A percentile compares a stretch with the other conserved stretches of the same genome.
phyloP scores from a whole-genome alignment of 2,113 vertebrate species.

The Dipodomys stephensi region DNA sequence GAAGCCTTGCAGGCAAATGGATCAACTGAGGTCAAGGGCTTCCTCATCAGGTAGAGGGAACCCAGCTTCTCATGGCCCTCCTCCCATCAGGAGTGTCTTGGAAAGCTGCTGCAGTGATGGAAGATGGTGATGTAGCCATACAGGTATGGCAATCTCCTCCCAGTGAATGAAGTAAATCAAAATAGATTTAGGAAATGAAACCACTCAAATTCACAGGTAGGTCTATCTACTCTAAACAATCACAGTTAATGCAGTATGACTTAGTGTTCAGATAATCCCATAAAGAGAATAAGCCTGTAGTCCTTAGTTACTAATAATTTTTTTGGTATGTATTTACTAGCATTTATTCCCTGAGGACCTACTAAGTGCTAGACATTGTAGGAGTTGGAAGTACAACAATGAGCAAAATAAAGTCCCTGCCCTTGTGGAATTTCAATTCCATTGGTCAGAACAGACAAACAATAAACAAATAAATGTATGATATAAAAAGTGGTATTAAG shows the following conservation, averaged over 20 bases:
- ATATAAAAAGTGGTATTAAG: not conserved
- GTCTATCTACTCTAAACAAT: not conserved
- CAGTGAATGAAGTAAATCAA: conserved; percentile 2
- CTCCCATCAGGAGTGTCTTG: too few species aligned
- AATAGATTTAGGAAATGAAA: conserved; percentile 56
- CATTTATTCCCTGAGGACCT: not conserved
- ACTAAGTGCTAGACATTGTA: not conserved
- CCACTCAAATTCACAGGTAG: conserved; percentile 40
- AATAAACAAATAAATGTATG: too few species aligned
- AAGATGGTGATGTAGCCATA: not conserved
- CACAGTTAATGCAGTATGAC: not conserved
- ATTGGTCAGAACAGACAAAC: not conserved
- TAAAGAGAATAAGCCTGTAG: not conserved
- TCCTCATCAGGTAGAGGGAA: too few species aligned
- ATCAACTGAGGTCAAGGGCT: too few species aligned
- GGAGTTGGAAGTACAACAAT: not conserved
- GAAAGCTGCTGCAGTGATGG: not conserved
- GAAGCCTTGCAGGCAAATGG: not conserved
- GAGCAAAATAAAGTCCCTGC: conserved; percentile 6
- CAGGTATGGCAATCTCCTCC: not conserved
- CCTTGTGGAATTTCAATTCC: not conserved
- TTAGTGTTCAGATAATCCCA: conserved; percentile 44
- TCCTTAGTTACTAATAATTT: conserved; percentile 29
- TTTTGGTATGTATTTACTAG: conserved; percentile 21
- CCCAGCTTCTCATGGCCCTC: too few species aligned